Evolutionary conservation across 2,113 vertebrate species (phyloP).

Genomic region (Macroglossus sobrinus): DNA sequence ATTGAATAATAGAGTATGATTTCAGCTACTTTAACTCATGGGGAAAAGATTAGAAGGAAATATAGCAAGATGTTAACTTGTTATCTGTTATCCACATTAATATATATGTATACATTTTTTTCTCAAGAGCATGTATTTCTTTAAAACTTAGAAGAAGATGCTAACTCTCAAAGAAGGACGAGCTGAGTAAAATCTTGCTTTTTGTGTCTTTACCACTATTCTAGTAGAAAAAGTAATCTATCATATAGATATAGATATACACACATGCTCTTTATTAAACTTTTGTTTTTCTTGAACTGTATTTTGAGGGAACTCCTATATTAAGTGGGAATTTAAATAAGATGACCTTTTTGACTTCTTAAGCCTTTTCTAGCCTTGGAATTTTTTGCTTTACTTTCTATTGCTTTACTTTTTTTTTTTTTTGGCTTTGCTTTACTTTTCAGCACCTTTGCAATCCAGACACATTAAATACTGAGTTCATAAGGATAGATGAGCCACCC

Average conservation of each 20-base stretch:
- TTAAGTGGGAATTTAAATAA: background rate
- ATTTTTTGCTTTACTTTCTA: background rate
- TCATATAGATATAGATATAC: background rate
- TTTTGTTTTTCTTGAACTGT: background rate
- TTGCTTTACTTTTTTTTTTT: too few species aligned
- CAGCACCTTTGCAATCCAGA: background rate
- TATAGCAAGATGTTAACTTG: background rate
- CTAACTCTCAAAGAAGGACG: background rate
- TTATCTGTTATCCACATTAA: background rate
- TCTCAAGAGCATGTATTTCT: background rate
- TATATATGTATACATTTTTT: background rate
- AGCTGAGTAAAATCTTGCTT: background rate
- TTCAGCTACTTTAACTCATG: background rate
- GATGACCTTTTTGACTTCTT: background rate
- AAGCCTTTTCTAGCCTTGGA: background rate
- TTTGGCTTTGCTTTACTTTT: background rate
- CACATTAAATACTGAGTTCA: rapidly evolving
- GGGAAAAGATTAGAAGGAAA: background rate
- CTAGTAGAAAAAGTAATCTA: background rate
- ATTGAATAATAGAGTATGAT: background rate
- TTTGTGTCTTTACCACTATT: background rate
- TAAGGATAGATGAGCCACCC: background rate
- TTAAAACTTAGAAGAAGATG: background rate
- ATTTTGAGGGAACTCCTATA: background rate
- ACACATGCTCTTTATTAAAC: background rate